Evolutionary conservation across 2,797 vertebrate genomes (phyloP).

Genomic region (Tauraco hartlaubi): DNA sequence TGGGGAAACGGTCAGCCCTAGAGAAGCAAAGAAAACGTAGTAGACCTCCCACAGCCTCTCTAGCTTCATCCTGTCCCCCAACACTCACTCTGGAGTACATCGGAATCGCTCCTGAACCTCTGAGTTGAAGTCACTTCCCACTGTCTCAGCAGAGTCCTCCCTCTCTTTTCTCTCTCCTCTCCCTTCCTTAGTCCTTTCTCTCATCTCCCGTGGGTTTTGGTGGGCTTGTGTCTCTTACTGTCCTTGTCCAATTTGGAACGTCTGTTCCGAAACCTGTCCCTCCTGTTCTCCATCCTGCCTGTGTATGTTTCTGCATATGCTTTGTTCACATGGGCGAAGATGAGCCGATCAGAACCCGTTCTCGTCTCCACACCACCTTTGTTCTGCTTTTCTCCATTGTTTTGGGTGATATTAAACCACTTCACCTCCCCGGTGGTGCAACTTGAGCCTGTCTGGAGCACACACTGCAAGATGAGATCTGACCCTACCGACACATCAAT

Average conservation of each 20-base stretch:
- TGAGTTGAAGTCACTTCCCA: background rate
- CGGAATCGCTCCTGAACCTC: background rate
- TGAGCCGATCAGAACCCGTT: fast-evolving
- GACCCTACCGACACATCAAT: background rate
- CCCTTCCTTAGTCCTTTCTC: background rate
- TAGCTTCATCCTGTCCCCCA: background rate
- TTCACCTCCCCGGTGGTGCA: background rate
- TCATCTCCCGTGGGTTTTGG: background rate
- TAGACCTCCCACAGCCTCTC: background rate
- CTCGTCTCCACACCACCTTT: background rate
- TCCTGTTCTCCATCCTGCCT: background rate
- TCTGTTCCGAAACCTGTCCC: fast-evolving
- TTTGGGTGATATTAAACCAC: background rate
- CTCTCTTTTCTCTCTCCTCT: background rate
- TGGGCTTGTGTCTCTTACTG: background rate
- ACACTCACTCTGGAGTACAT: background rate
- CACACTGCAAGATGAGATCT: background rate
- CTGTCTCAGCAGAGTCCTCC: background rate
- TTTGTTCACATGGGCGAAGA: background rate
- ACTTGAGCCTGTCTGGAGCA: background rate
- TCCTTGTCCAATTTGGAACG: fast-evolving
- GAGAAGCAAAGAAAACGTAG: background rate
- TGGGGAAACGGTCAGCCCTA: background rate
- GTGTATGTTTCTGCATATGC: fast-evolving
- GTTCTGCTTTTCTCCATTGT: background rate